Percentiles rank a stretch among this genome's conserved stretches.
These are phyloP conservation scores for Formica selysi DNA, from an alignment of 1,140 invertebrate genomes.

Conservation along the genomic window DNA sequence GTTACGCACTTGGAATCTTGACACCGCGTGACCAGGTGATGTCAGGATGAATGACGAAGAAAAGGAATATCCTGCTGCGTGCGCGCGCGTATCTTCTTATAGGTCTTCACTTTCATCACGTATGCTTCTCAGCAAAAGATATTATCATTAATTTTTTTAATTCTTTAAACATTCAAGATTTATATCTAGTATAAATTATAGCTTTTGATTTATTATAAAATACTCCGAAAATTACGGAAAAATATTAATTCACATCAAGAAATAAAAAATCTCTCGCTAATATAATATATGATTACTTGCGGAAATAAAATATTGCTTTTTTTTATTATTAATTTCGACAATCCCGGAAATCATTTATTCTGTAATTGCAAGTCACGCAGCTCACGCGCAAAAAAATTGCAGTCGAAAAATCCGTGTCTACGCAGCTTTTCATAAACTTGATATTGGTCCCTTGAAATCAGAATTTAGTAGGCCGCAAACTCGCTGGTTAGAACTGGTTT, in stretches of 20 bases:
- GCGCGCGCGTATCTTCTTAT: constrained; percentile 39
- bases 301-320: background rate
- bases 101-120: constrained; percentile 33
- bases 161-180: background rate
- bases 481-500: constrained; percentile 69
- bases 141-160: background rate
- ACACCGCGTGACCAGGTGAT: constrained; percentile 77
- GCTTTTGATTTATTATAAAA: background rate
- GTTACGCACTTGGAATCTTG: constrained; percentile 81
- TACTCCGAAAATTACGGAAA: background rate
- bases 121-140: background rate
- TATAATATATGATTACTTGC: background rate
- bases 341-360: background rate
- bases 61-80: constrained; percentile 66
- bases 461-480: constrained; percentile 51
- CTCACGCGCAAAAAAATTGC: background rate
- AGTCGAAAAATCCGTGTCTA: background rate
- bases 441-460: constrained; percentile 65
- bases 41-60: constrained; percentile 76
- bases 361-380: constrained; percentile 12
- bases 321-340: background rate
- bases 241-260: background rate
- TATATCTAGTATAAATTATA: background rate
- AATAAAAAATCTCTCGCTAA: background rate
- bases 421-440: constrained; percentile 71